Evolutionary conservation across 2,888 invertebrate species (phyloP), one percentile per base, ranked within the genome.

Genomic region (Hemaris fuciformis): DNA sequence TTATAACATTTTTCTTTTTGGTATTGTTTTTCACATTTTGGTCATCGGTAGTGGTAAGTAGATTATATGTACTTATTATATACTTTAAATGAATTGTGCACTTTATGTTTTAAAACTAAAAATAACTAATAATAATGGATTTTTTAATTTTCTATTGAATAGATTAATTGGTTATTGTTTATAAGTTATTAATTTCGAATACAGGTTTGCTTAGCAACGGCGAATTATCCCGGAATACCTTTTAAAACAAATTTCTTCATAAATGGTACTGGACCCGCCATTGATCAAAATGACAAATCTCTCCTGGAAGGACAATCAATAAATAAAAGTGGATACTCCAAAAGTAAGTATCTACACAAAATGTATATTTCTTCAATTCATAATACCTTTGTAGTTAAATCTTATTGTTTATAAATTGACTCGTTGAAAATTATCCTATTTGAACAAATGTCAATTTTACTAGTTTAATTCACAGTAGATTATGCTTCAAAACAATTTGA

Each of bases 21-120:
- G 86, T 96, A 22, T 77, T 95, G 59, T 98, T 98, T 85, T 95
- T 98, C 72, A 89, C 95, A 65, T 97, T 97, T 89, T 99, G 98
- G 98, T 93, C 98, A 13, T 90, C 95, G 63, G 96, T 98, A 60
- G 95, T 98, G 81, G 95, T 98, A 83, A 94, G 95, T 46, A 4
- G 42, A n/a, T 42, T 15, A 18, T n/a, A n/a, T n/a, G n/a, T 15
- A n/a, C n/a, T n/a, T n/a, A n/a, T n/a, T n/a, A n/a, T n/a, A n/a
- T n/a, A n/a, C n/a, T n/a, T n/a, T n/a, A n/a, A n/a, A n/a, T n/a
- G n/a, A n/a, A n/a, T n/a, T n/a, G n/a, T n/a, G n/a, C n/a, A n/a
- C n/a, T n/a, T n/a, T n/a, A n/a, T n/a, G n/a, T n/a, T n/a, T n/a
- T n/a, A n/a, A n/a, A n/a, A n/a, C 22, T 22, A 22, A 22, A 2